phyloP scores from a whole-genome alignment of 92 coral and sea anemone species.

The Bergia puertoricense region DNA sequence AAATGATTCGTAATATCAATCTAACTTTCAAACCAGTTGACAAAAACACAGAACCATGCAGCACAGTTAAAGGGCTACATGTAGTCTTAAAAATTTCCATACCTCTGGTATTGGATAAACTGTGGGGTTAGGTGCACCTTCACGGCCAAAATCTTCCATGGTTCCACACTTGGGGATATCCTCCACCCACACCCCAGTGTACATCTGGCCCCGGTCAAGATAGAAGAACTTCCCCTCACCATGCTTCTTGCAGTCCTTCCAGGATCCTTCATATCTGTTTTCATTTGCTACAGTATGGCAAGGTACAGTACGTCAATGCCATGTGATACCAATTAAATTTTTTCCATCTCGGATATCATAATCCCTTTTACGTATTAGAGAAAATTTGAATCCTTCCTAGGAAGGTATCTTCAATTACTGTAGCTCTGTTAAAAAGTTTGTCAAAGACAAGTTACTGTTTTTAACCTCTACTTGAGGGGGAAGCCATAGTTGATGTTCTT shows the following conservation, averaged over 20 bases:
- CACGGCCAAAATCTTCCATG: constrained; percentile 99
- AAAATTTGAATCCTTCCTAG: too few relatives aligned
- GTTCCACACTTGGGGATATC: constrained; percentile 98
- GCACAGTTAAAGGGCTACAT: too few relatives aligned
- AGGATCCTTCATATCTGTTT: constrained; percentile 95
- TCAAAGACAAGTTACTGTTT: too few relatives aligned
- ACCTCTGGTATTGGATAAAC: constrained; percentile 94
- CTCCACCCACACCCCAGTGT: constrained; percentile 94
- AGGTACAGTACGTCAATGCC: too few relatives aligned
- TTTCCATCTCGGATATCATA: too few relatives aligned
- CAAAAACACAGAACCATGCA: background rate
- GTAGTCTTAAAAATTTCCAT: background rate
- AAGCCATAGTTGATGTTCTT: too few relatives aligned
- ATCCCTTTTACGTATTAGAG: too few relatives aligned
- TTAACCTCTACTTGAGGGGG: too few relatives aligned
- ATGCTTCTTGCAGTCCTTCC: constrained; percentile 94
- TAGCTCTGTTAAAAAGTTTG: too few relatives aligned
- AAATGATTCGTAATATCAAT: background rate
- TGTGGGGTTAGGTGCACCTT: constrained; percentile 90
- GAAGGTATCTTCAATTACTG: too few relatives aligned
- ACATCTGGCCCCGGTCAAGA: constrained; percentile 92
- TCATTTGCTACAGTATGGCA: constrained; percentile 77
- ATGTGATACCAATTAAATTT: too few relatives aligned
- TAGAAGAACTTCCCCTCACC: constrained; percentile 94
- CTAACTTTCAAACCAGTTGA: background rate